Percentiles rank a stretch among this genome's conserved stretches.
phyloP scores from a whole-genome alignment of 2,888 invertebrate genomes.

The Schrankia costaestrigalis region DNA sequence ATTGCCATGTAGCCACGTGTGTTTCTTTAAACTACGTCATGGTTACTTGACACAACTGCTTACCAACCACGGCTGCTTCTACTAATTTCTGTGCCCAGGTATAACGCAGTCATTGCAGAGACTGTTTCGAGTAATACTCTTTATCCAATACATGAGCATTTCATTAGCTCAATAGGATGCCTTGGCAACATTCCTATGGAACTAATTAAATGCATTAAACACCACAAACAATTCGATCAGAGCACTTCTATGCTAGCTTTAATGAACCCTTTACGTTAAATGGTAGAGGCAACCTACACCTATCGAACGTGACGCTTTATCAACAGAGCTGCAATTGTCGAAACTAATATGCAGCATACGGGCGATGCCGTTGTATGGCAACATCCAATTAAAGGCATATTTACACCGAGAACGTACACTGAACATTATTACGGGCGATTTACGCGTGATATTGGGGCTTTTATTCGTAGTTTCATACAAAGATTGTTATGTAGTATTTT shows the following conservation, averaged over 20 bases:
- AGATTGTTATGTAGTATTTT: no score
- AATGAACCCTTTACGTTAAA: constrained; percentile 5
- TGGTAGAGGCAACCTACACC: constrained; percentile 4
- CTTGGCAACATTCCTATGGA: neutral
- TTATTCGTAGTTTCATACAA: constrained; percentile 14
- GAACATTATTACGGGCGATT: constrained; percentile 25
- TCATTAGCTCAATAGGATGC: no score
- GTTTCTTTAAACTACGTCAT: no score
- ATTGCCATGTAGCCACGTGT: no score
- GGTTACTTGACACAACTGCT: no score
- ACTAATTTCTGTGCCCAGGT: no score
- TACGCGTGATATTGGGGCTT: constrained; percentile 23
- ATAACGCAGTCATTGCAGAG: no score
- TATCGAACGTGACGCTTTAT: constrained; percentile 28
- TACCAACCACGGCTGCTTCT: no score
- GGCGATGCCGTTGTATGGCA: constrained; percentile 40
- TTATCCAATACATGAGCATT: no score
- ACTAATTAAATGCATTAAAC: neutral
- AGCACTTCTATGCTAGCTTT: neutral
- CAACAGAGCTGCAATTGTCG: constrained; percentile 37
- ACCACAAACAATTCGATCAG: neutral
- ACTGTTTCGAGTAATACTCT: no score
- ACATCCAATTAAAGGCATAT: constrained; percentile 52
- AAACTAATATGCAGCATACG: constrained; percentile 39
- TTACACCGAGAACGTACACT: constrained; percentile 32